A percentile compares a stretch with the other conserved stretches of the same genome.
Evolutionary conservation across 2,797 vertebrate genomes (phyloP).

Genomic region (Furcifer pardalis): DNA sequence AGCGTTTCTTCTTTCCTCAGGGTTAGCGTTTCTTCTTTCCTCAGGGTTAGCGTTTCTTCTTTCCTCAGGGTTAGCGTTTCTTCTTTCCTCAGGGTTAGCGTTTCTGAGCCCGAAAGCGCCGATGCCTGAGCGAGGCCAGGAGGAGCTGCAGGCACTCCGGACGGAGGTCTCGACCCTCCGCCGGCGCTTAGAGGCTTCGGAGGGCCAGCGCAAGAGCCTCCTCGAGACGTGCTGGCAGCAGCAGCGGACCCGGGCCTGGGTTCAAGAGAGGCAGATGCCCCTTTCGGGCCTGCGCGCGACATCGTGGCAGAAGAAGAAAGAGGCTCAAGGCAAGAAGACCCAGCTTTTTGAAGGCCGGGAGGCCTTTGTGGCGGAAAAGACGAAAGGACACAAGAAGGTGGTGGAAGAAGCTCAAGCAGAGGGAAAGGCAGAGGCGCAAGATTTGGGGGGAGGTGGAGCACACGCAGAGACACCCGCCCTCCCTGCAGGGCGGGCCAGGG

Average conservation of each 20-base stretch:
- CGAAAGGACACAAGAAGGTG: background rate
- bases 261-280: background rate
- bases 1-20: background rate
- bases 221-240: slow-evolving; percentile 5
- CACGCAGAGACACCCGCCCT: background rate
- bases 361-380: too few relatives aligned
- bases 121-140: background rate
- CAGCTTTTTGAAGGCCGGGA: background rate
- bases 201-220: background rate
- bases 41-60: background rate
- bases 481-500: background rate
- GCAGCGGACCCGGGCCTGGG: too few relatives aligned
- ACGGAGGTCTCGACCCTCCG: background rate
- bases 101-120: background rate
- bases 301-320: background rate
- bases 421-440: too few relatives aligned
- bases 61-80: background rate
- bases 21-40: too few relatives aligned
- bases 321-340: accelerated
- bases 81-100: background rate
- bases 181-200: background rate
- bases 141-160: slow-evolving; percentile 12
- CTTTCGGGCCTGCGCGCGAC: background rate
- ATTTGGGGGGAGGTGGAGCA: too few relatives aligned
- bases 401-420: background rate